Evolutionary conservation across 2,797 vertebrate species (phyloP), one percentile per base, ranked within the genome.

Genomic region (Trichosurus vulpecula): DNA sequence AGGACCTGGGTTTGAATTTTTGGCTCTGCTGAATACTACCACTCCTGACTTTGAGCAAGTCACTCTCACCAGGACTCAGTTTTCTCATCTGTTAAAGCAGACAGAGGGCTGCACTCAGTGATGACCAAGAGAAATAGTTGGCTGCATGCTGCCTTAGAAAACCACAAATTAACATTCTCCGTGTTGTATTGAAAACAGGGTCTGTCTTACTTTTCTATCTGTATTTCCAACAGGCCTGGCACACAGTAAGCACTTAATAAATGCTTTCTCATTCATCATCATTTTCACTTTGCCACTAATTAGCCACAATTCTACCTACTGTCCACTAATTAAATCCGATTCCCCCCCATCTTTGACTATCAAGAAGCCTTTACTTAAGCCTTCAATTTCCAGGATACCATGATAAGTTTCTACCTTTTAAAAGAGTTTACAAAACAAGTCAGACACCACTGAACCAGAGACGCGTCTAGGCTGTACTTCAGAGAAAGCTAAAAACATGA

Each of bases 1-100:
- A 95, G 66, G 90, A 31, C 87, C 66, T 56, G 52, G 53, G 92
- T 74, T 96, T 90, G 4, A 47, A 94, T 12, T 56, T 74, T 51
- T 66, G 31, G 0, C 47, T 90, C 90, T 47, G 51, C 56, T 53
- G 47, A 51, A 93, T 90, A 93, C 2, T 31, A 56, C 25, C 22
- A 29, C 61, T 27, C 94, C 93, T n/a, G 81, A 94, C 53, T 92
- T 8, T n/a, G 19, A 58, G 27, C 22, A 91, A 93, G 35, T 25
- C 66, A 89, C 9, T 41, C 19, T 25, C n/a, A 25, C 66, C n/a
- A 81, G n/a, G 19, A 1, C n/a, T 81, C 16, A 81, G 22, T 87
- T 51, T 74, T n/a, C 10, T 87, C 41, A 27, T 25, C 25, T 87
- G 41, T 87, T 51, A 87, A 87, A 47, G 3, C 25, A 27, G 41